Conservation (phyloP, 2,888 invertebrate species). For the Invenusta paracnida region DNA sequence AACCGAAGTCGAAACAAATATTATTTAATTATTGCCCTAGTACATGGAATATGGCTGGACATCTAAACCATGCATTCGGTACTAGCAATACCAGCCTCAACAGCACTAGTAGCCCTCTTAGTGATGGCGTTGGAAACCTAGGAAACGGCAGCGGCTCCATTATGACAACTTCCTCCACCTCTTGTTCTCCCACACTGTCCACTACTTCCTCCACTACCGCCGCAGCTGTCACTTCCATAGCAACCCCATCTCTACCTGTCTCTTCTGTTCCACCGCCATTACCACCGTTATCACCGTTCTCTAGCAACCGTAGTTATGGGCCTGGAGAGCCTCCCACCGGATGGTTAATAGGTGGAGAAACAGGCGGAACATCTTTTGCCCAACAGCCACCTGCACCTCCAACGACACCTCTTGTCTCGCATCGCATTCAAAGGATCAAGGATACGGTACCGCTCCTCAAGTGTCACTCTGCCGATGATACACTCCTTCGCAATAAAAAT, state of each 20-base stretch:
- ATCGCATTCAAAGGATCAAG: neutral
- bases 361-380: too few species aligned
- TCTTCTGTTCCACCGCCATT: too few species aligned
- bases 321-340: too few species aligned
- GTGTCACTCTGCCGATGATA: neutral
- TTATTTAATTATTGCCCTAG: too few species aligned
- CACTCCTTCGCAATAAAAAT: neutral
- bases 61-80: neutral
- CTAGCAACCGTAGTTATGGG: neutral
- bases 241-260: neutral
- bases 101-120: neutral
- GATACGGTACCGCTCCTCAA: neutral
- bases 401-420: neutral
- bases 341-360: too few species aligned
- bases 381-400: too few species aligned
- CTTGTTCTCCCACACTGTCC: neutral
- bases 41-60: neutral
- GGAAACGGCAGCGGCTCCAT: neutral
- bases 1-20: too few species aligned
- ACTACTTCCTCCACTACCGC: neutral
- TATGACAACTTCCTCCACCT: neutral
- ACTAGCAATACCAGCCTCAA: neutral
- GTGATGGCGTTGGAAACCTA: neutral
- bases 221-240: neutral
- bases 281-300: too few species aligned